Evolutionary conservation across 1,140 invertebrate genomes (phyloP).

Genomic region (Halesus radiatus): DNA sequence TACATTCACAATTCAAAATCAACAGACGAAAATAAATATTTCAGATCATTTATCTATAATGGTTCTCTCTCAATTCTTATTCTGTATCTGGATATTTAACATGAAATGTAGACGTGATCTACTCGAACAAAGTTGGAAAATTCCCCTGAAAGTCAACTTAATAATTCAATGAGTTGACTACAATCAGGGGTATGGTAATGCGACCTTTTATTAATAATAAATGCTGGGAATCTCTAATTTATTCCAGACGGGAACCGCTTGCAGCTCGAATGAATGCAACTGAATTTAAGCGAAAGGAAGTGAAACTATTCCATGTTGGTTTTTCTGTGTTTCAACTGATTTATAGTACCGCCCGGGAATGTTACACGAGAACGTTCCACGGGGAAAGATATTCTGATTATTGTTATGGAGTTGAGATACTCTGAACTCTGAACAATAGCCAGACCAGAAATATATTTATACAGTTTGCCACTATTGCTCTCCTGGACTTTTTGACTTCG

Average conservation of each 20-base stretch:
- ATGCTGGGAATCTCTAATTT: conserved; percentile 19
- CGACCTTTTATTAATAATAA: conserved; percentile 26
- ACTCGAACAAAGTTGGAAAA: background rate
- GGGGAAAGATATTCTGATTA: background rate
- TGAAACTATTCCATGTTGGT: conserved; percentile 24
- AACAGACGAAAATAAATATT: too few species aligned
- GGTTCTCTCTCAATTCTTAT: too few species aligned
- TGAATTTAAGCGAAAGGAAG: conserved; percentile 30
- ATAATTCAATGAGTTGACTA: conserved; percentile 2
- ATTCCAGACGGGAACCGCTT: conserved; percentile 13
- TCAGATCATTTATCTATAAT: too few species aligned
- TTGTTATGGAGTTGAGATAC: background rate
- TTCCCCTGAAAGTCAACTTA: background rate
- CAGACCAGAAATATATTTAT: too few species aligned
- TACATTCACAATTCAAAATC: too few species aligned
- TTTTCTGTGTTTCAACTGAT: conserved; percentile 18
- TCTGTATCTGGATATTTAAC: too few species aligned
- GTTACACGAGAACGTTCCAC: background rate
- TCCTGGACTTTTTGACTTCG: too few species aligned
- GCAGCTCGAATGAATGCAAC: conserved; percentile 10
- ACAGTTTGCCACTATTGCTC: too few species aligned
- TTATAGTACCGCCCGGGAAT: conserved; percentile 8
- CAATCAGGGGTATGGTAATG: conserved; percentile 16
- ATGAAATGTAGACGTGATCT: background rate
- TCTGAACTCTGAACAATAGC: background rate